phyloP scores from a whole-genome alignment of 1,140 invertebrate genomes.

The Drosophila asahinai region DNA sequence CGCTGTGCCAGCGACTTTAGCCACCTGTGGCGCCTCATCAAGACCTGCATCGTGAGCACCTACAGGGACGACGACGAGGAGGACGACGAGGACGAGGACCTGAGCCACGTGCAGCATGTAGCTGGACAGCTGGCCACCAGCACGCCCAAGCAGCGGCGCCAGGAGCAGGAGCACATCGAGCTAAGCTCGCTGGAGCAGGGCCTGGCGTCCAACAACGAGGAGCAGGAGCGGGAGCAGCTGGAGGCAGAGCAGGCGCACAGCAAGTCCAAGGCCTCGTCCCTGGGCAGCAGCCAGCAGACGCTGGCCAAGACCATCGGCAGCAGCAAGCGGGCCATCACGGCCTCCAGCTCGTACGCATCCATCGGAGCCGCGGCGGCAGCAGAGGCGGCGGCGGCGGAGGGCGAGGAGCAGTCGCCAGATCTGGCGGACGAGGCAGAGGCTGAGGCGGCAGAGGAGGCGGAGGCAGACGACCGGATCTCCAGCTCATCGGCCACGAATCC shows the following conservation, averaged over 20 bases:
- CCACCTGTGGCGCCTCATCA: slow-evolving; percentile 94
- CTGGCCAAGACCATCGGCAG: slow-evolving; percentile 67
- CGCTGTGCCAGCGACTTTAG: slow-evolving; percentile 95
- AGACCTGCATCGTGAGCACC: slow-evolving; percentile 85
- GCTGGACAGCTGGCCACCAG: slow-evolving; percentile 32
- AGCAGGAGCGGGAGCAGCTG: slow-evolving; percentile 13
- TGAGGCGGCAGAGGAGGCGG: slow-evolving; percentile 28
- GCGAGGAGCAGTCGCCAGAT: not conserved
- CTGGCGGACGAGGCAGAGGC: slow-evolving; percentile 5
- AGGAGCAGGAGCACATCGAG: slow-evolving; percentile 69
- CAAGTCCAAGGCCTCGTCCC: slow-evolving; percentile 76
- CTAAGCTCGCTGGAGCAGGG: slow-evolving; percentile 67
- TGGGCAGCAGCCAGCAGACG: slow-evolving; percentile 80
- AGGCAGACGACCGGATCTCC: slow-evolving; percentile 66
- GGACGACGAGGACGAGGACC: slow-evolving; percentile 73
- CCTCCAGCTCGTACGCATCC: slow-evolving; percentile 73
- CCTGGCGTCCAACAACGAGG: slow-evolving; percentile 32
- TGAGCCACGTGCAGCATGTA: slow-evolving; percentile 48
- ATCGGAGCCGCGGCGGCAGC: slow-evolving; percentile 46
- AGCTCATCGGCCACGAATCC: slow-evolving; percentile 79
- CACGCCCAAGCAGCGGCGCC: slow-evolving; percentile 33
- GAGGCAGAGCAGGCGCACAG: slow-evolving; percentile 42
- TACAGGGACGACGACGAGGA: slow-evolving; percentile 85
- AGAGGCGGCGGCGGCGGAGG: not conserved
- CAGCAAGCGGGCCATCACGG: slow-evolving; percentile 68